A percentile compares a stretch with the other conserved stretches of the same genome.
Evolutionary conservation across 2,797 vertebrate species (phyloP).

Genomic region (Crocidura indochinensis): DNA sequence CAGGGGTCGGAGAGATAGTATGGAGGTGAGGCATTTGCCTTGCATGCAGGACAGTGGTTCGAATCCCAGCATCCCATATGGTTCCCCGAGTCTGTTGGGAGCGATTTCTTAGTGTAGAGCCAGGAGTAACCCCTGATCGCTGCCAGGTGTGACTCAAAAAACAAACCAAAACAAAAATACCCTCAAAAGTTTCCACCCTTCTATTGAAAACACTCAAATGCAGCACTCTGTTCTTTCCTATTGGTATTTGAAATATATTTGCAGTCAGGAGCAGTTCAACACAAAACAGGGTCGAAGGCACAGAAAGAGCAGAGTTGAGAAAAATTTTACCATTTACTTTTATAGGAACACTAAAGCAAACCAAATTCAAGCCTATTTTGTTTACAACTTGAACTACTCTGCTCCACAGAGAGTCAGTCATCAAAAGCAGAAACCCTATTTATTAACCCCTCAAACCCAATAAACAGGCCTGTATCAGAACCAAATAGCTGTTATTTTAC

Average conservation of each 20-base stretch:
- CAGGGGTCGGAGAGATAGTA: too few relatives aligned
- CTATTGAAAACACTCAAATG: conserved; percentile 35
- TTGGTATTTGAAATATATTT: conserved; percentile 56
- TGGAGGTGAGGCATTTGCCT: too few relatives aligned
- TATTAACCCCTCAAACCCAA: not conserved
- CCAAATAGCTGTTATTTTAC: conserved; percentile 5
- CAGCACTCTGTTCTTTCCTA: conserved; percentile 41
- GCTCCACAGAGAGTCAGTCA: conserved; percentile 28
- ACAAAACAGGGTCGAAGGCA: conserved; percentile 68
- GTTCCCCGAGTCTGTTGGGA: too few relatives aligned
- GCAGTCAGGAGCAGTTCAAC: conserved; percentile 63
- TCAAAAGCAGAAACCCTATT: not conserved
- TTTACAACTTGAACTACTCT: not conserved
- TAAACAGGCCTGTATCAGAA: conserved; percentile 21
- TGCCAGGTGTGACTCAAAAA: too few relatives aligned
- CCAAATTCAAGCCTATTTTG: conserved; percentile 17
- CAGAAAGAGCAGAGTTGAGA: conserved; percentile 39
- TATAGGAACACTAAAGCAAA: not conserved
- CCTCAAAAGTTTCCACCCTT: not conserved
- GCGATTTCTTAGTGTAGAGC: too few relatives aligned
- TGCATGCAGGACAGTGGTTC: too few relatives aligned
- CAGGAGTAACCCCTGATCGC: too few relatives aligned
- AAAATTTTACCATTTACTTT: conserved; percentile 34
- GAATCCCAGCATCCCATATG: too few relatives aligned
- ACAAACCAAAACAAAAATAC: too few relatives aligned